Percentiles rank a stretch among this genome's conserved stretches.
phyloP scores from a whole-genome alignment of 64 coral and sea anemone genomes.

The Pocillopora verrucosa region DNA sequence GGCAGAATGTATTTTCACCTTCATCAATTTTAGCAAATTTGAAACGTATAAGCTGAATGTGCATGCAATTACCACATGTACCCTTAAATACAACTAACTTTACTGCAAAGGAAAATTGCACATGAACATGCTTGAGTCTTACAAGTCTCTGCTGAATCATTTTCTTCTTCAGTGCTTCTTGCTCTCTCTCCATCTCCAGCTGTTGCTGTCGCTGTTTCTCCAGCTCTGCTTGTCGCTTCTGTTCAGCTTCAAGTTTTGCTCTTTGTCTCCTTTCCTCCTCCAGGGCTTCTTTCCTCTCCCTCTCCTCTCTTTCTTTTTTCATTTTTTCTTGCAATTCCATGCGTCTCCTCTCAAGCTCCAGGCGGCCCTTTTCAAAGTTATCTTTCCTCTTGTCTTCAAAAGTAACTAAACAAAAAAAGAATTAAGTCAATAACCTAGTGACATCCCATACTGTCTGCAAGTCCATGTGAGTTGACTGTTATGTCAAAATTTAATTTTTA shows the following conservation, averaged over 20 bases:
- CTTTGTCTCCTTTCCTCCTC: conserved; percentile 91
- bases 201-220: conserved; percentile 97
- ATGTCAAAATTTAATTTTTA: too few species aligned
- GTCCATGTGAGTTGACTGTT: too few species aligned
- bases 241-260: conserved; percentile 96
- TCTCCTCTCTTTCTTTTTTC: conserved; percentile 83
- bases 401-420: conserved; percentile 59
- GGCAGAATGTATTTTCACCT: too few species aligned
- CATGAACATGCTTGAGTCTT: neutral
- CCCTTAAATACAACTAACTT: too few species aligned
- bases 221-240: conserved; percentile 93
- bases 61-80: too few species aligned
- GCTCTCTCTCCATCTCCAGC: conserved; percentile 95
- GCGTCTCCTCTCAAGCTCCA: conserved; percentile 90
- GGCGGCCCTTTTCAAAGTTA: conserved; percentile 96
- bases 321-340: conserved; percentile 92
- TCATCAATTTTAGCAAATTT: too few species aligned
- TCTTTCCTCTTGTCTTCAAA: conserved; percentile 99
- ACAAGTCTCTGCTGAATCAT: conserved; percentile 99
- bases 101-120: neutral
- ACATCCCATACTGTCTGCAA: neutral
- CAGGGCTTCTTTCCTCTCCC: conserved; percentile 81
- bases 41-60: too few species aligned
- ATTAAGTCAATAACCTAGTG: neutral
- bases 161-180: conserved; percentile 93